Percentiles rank a stretch among this genome's conserved stretches.
Conservation (phyloP, 2,113 vertebrate genomes). For the Lagopus muta region DNA sequence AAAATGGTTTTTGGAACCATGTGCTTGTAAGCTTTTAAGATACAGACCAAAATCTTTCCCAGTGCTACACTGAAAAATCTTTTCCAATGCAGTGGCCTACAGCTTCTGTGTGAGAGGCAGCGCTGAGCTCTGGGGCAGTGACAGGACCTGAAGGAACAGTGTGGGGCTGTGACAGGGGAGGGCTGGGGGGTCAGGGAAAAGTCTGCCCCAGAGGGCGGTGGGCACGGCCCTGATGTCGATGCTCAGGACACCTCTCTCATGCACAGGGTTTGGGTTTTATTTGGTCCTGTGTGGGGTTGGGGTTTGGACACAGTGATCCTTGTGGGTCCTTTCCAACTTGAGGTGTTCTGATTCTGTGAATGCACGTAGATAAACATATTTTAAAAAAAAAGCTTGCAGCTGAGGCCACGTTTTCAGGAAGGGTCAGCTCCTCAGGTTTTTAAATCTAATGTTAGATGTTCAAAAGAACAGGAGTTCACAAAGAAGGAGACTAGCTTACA, state of each 20-base stretch:
- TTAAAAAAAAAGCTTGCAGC: not conserved
- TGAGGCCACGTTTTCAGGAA: not conserved
- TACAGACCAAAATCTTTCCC: not conserved
- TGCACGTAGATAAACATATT: not conserved
- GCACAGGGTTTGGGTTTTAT: not conserved
- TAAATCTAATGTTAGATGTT: not conserved
- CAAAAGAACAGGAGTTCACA: not conserved
- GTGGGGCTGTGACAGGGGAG: not conserved
- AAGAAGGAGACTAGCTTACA: not conserved
- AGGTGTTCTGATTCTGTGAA: not conserved
- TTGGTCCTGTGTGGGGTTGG: not conserved
- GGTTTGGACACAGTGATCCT: not conserved
- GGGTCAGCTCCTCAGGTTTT: not conserved
- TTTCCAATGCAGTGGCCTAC: not conserved
- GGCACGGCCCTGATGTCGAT: not conserved
- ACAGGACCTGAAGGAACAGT: not conserved
- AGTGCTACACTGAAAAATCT: not conserved
- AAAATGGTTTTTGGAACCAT: not conserved
- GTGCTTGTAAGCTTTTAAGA: not conserved
- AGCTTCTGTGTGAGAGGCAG: not conserved
- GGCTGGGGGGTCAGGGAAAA: not conserved
- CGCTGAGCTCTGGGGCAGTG: not conserved
- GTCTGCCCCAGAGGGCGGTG: not conserved
- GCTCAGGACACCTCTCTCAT: not conserved
- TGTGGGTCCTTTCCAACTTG: not conserved